Evolutionary conservation across 1,140 invertebrate genomes (phyloP).

Genomic region (Phymastichus coffea): DNA sequence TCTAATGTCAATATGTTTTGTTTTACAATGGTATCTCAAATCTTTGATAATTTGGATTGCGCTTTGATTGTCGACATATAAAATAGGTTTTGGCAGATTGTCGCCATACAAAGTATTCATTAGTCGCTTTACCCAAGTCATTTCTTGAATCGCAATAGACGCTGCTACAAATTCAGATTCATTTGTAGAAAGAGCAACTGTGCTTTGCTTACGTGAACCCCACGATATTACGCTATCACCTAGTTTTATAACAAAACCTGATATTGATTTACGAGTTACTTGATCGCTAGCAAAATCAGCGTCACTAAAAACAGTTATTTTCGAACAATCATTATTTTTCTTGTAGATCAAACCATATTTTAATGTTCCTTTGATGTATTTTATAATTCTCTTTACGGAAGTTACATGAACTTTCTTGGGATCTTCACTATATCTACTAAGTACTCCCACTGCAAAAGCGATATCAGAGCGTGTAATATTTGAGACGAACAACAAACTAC

Average conservation of each 20-base stretch:
- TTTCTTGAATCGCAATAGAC: neutral
- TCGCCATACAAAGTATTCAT: neutral
- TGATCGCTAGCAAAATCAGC: constrained; percentile 26
- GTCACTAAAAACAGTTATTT: neutral
- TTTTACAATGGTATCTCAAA: constrained; percentile 4
- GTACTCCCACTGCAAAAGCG: neutral
- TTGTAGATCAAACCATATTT: neutral
- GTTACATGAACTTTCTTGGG: constrained; percentile 35
- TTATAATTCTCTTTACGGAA: constrained; percentile 37
- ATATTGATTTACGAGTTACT: constrained; percentile 25
- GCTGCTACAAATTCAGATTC: neutral
- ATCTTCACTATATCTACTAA: constrained; percentile 21
- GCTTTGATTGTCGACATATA: no score
- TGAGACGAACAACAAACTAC: neutral
- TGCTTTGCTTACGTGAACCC: neutral
- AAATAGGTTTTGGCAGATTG: no score
- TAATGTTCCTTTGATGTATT: no score
- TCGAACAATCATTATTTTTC: neutral
- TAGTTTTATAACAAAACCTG: constrained; percentile 27
- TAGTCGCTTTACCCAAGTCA: neutral
- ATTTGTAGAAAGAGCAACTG: neutral
- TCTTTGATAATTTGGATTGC: constrained; percentile 29
- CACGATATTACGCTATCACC: neutral
- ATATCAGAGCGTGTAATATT: neutral
- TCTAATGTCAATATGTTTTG: constrained; percentile 40